Evolutionary conservation across 2,113 vertebrate species (phyloP).

Genomic region (Apaloderma vittatum): DNA sequence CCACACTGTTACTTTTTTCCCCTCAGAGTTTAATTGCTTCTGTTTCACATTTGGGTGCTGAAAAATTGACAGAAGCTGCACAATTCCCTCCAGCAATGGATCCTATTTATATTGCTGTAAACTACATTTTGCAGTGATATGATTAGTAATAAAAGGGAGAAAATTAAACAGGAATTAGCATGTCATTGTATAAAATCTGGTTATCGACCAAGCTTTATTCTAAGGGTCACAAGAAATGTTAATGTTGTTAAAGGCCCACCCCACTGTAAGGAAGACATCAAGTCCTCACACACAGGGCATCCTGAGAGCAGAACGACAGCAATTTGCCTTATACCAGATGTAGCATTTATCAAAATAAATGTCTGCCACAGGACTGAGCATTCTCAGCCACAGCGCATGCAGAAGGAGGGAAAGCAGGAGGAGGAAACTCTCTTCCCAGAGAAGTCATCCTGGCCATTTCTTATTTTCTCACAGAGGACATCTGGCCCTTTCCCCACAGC

Average conservation of each 20-base stretch:
- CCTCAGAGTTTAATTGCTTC: slow-evolving; percentile 78
- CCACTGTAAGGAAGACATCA: not conserved
- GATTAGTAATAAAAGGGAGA: slow-evolving; percentile 76
- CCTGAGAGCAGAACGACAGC: not conserved
- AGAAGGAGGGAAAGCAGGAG: not conserved
- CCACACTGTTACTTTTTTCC: slow-evolving; percentile 75
- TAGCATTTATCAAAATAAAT: not conserved
- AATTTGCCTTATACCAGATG: not conserved
- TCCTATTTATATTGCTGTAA: slow-evolving; percentile 77
- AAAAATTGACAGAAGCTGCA: slow-evolving; percentile 77
- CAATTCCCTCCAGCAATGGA: slow-evolving; percentile 75
- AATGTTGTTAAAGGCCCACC: not conserved
- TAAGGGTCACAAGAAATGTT: slow-evolving; percentile 16
- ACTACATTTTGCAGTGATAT: slow-evolving; percentile 71
- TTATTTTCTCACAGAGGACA: not conserved
- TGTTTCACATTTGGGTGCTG: slow-evolving; percentile 78
- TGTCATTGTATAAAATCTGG: slow-evolving; percentile 50
- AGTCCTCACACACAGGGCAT: not conserved
- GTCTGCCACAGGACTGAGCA: not conserved
- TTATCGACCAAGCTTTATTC: slow-evolving; percentile 22
- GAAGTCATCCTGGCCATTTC: not conserved
- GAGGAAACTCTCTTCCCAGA: not conserved
- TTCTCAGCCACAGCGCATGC: not conserved
- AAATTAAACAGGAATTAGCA: slow-evolving; percentile 72
- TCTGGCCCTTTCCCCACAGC: not conserved